Evolutionary conservation across 2,797 vertebrate species (phyloP).

Genomic region (Decapterus maruadsi): DNA sequence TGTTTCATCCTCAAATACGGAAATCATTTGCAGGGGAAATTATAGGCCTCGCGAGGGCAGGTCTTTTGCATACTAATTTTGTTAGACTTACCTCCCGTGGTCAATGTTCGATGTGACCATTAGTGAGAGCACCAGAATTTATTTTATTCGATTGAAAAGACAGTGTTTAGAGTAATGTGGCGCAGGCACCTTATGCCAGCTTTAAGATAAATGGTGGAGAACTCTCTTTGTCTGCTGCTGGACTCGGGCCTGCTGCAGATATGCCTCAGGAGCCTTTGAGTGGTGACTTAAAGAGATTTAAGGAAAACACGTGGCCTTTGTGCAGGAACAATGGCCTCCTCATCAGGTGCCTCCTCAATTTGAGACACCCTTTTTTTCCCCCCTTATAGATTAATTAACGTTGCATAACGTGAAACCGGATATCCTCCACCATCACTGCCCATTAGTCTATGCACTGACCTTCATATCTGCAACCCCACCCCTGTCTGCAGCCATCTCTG

Average conservation of each 20-base stretch:
- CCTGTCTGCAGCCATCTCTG: slow-evolving; percentile 20
- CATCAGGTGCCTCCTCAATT: slow-evolving; percentile 62
- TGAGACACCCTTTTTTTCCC: slow-evolving; percentile 44
- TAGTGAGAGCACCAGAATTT: slow-evolving; percentile 90
- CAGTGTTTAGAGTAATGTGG: slow-evolving; percentile 73
- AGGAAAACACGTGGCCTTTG: slow-evolving; percentile 71
- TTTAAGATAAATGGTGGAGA: slow-evolving; percentile 55
- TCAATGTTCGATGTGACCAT: slow-evolving; percentile 92
- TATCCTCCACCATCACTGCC: slow-evolving; percentile 40
- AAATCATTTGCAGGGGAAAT: slow-evolving; percentile 98
- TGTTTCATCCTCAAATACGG: slow-evolving; percentile 93
- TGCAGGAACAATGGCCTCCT: slow-evolving; percentile 63
- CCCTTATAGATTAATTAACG: slow-evolving; percentile 44
- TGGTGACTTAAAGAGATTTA: slow-evolving; percentile 56
- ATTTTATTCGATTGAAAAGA: slow-evolving; percentile 80
- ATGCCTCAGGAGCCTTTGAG: slow-evolving; percentile 46
- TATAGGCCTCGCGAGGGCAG: slow-evolving; percentile 95
- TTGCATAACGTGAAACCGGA: slow-evolving; percentile 51
- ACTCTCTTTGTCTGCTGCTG: slow-evolving; percentile 51
- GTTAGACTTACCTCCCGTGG: slow-evolving; percentile 98
- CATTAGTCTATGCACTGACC: slow-evolving; percentile 47
- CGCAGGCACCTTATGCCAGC: slow-evolving; percentile 63
- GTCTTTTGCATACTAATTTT: slow-evolving; percentile 99
- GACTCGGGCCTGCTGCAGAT: slow-evolving; percentile 51
- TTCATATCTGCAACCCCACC: slow-evolving; percentile 49